A percentile compares a stretch with the other conserved stretches of the same genome.
phyloP scores from a whole-genome alignment of 2,888 invertebrate species.

The Oscheius sp. region DNA sequence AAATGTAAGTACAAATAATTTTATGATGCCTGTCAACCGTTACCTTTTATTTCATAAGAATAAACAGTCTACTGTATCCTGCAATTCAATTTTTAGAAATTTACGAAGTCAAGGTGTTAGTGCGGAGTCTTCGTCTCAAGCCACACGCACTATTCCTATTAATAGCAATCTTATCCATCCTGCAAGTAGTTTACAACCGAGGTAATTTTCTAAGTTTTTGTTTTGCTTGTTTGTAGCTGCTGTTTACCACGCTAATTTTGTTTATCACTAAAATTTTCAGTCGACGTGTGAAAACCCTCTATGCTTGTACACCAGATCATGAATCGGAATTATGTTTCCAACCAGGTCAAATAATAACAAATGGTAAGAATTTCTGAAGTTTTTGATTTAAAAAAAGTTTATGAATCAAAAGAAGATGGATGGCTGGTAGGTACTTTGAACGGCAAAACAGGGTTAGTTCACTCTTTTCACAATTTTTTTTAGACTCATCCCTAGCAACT shows the following conservation, averaged over 20 bases:
- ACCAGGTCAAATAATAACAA: conserved; percentile 95
- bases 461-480: too few species aligned
- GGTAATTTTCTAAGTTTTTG: neutral
- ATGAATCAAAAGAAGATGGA: conserved; percentile 90
- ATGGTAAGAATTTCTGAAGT: conserved; percentile 78
- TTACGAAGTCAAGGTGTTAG: conserved; percentile 54
- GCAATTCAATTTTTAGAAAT: conserved; percentile 34
- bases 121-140: conserved; percentile 11
- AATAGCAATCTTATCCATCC: conserved; percentile 23
- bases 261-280: conserved; percentile 42
- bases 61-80: too few species aligned
- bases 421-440: conserved; percentile 92
- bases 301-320: conserved; percentile 93
- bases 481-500: conserved; percentile 68
- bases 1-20: conserved; percentile 51
- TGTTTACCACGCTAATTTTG: neutral
- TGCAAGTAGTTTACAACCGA: conserved; percentile 7
- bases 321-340: conserved; percentile 96
- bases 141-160: conserved; percentile 9
- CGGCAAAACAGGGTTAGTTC: conserved; percentile 67
- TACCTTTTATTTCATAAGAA: neutral
- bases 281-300: conserved; percentile 87
- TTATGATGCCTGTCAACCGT: neutral
- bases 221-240: neutral
- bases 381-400: conserved; percentile 76